Base-by-base conservation (phyloP, 2,888 invertebrate genomes). In the Chironomus riparius region DNA sequence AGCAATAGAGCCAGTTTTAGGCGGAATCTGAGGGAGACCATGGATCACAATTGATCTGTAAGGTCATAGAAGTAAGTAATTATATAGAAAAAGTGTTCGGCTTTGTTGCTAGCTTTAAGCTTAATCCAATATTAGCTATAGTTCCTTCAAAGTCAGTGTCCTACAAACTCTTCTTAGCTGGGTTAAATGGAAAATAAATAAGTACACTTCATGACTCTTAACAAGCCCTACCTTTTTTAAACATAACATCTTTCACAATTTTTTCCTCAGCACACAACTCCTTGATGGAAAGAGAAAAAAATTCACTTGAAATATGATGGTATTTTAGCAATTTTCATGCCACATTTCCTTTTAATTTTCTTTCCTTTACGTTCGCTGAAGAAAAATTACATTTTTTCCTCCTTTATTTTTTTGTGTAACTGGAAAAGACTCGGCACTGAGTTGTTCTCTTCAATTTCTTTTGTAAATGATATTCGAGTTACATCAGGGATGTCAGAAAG, bases 281-380 rank as follows among this genome's bases (percentile, higher is more conserved):
- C 38, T 38, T 38, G 7, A 38, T 38, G 38, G 38, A 1, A 10
- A 38, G 15, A 50, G 50, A 56, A 12, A 15, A 50, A 61, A 62
- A 38, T 28, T 62, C 62, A 62, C 68, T 74, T 74, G 74, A 74
- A 74, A 74, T 74, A 74, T 74, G 65, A 74, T 74, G 74, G 74
- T 47, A 74, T 74, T 74, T 74, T 74, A 28, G 56, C 74, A 74
- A 74, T 74, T 74, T 74, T 74, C 72, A 74, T 68, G 74, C 38
- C 68, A 74, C 74, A 74, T 74, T 74, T 74, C 74, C 74, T 74
- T 74, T 74, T 65, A 74, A 73, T 73, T 73, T 73, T 72, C 28
- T 70, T 70, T 62, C 24, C 13, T 6, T 56, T 56, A 18, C 56
- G 18, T 56, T n/a, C 56, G 56, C 18, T 56, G 15, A 56, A 56